phyloP scores from a whole-genome alignment of 2,888 invertebrate species.

The Diachrysia chrysitis region DNA sequence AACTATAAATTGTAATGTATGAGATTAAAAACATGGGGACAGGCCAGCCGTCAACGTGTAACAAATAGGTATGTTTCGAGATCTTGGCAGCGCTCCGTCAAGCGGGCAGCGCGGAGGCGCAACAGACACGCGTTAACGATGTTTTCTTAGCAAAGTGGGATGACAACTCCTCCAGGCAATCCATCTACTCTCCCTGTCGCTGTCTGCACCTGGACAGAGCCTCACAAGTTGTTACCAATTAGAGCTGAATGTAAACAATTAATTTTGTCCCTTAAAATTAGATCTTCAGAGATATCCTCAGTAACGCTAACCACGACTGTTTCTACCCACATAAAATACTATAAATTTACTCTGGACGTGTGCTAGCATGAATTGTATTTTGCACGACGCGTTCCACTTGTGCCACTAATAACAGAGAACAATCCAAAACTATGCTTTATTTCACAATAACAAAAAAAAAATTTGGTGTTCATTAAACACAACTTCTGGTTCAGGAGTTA shows the following conservation, averaged over 20 bases:
- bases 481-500: not conserved
- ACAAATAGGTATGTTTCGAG: conserved; percentile 21
- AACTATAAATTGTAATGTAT: not conserved
- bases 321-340: too few relatives aligned
- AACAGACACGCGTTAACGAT: conserved; percentile 22
- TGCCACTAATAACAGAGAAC: too few relatives aligned
- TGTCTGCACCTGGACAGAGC: not conserved
- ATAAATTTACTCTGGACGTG: too few relatives aligned
- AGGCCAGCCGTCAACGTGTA: not conserved
- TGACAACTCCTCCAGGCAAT: not conserved
- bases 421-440: too few relatives aligned
- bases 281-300: too few relatives aligned
- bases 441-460: not conserved
- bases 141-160: conserved; percentile 12
- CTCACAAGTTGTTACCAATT: not conserved
- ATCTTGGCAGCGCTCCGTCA: conserved; percentile 32
- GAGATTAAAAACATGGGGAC: not conserved
- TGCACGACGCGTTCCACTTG: too few relatives aligned
- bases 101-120: conserved; percentile 5
- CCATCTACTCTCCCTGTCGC: not conserved
- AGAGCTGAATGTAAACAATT: not conserved
- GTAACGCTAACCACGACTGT: too few relatives aligned
- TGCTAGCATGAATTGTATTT: too few relatives aligned
- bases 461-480: not conserved
- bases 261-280: too few relatives aligned